Evolutionary conservation across 2,888 invertebrate species (phyloP).

Genomic region (Galeopsomyia nigrocyanea): DNA sequence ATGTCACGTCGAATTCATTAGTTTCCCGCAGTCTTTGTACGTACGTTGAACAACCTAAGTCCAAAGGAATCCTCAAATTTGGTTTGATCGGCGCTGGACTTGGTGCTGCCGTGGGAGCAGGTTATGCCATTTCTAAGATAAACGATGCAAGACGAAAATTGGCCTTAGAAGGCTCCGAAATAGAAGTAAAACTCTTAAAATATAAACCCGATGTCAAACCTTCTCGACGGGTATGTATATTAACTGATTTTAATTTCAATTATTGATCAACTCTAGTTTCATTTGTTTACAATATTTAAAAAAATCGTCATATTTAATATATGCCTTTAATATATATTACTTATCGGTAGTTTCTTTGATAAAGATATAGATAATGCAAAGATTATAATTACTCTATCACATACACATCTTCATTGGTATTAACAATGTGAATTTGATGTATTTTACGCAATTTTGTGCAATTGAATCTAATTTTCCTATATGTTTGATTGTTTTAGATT

Average conservation of each 20-base stretch:
- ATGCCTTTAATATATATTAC: too few species aligned
- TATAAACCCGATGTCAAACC: conserved; percentile 69
- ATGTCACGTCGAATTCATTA: conserved; percentile 31
- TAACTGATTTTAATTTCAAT: not conserved
- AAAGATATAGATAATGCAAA: too few species aligned
- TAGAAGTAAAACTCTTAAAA: conserved; percentile 65
- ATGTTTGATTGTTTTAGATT: conserved; percentile 70
- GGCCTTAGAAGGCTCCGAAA: conserved; percentile 67
- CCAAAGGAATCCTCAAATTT: conserved; percentile 68
- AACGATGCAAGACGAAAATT: conserved; percentile 68
- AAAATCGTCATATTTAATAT: not conserved
- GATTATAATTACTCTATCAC: too few species aligned
- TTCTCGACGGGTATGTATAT: conserved; percentile 68
- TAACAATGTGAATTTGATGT: not conserved
- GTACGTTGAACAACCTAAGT: conserved; percentile 52
- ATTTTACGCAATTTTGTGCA: conserved; percentile 9
- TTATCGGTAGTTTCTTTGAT: too few species aligned
- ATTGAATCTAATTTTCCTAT: conserved; percentile 1
- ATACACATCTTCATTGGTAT: not conserved
- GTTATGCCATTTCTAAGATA: conserved; percentile 69
- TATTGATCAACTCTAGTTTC: not conserved
- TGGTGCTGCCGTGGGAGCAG: conserved; percentile 71
- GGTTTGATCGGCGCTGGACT: conserved; percentile 74
- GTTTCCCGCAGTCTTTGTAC: conserved; percentile 51
- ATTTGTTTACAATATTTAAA: not conserved